Evolutionary conservation across 2,113 vertebrate genomes (phyloP).

Genomic region (Mormyrus lacerda): DNA sequence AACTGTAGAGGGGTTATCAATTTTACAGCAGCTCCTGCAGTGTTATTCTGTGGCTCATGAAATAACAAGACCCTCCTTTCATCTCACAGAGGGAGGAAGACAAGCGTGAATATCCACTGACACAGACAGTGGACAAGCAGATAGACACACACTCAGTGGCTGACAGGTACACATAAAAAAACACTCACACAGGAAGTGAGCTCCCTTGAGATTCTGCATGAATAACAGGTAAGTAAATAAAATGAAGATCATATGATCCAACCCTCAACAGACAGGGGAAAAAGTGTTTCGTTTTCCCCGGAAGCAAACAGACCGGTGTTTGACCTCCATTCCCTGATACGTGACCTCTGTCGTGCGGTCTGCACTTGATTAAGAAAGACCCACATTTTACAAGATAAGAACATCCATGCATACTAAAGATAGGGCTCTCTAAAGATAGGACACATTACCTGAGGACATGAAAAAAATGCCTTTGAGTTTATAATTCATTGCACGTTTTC

Average conservation of each 20-base stretch:
- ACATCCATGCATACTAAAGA: background rate
- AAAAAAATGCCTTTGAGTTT: background rate
- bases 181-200: background rate
- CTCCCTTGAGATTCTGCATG: background rate
- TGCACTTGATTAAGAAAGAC: background rate
- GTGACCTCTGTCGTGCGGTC: background rate
- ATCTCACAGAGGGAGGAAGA: constrained; percentile 7
- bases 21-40: constrained; percentile 4
- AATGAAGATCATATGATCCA: background rate
- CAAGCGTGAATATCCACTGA: constrained; percentile 3
- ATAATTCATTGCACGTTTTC: background rate
- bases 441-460: background rate
- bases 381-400: background rate
- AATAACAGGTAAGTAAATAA: background rate
- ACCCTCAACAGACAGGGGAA: background rate
- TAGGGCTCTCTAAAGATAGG: background rate
- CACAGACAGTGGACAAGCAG: background rate
- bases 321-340: background rate
- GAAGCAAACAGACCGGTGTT: background rate
- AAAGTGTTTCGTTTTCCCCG: background rate
- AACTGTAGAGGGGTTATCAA: constrained; percentile 3
- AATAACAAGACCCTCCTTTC: constrained; percentile 1
- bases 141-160: background rate
- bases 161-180: background rate
- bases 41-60: constrained; percentile 1